phyloP scores from a whole-genome alignment of 2,888 invertebrate genomes.

The Entomobrya proxima region DNA sequence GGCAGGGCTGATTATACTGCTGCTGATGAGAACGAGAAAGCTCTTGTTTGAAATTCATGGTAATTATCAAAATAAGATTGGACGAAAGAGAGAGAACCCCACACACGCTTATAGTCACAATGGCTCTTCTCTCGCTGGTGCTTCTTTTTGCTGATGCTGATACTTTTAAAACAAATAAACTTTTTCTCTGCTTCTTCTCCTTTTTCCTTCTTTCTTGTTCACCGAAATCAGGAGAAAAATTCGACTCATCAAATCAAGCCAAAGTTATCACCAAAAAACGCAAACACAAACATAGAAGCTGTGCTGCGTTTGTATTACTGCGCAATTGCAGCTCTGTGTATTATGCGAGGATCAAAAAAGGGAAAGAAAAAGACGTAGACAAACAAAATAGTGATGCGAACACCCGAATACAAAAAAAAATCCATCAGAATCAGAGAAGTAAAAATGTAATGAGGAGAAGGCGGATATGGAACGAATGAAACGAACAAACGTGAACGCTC shows the following conservation, averaged over 20 bases:
- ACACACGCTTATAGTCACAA: too few species aligned
- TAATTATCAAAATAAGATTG: conserved; percentile 49
- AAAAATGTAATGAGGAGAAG: conserved; percentile 24
- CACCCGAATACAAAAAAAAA: not conserved
- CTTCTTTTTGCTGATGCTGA: not conserved
- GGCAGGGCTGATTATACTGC: not conserved
- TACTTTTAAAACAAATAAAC: conserved; percentile 52
- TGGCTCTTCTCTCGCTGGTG: too few species aligned
- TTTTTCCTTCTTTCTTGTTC: not conserved
- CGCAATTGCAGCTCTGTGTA: too few species aligned
- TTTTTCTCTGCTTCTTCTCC: not conserved
- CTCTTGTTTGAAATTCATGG: conserved; percentile 46
- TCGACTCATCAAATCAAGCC: not conserved
- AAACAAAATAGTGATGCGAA: not conserved
- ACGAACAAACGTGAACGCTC: not conserved
- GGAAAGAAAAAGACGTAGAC: not conserved
- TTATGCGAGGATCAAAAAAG: not conserved
- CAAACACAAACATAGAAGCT: not conserved
- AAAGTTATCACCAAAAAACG: not conserved
- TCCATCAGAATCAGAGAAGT: not conserved
- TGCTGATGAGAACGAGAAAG: not conserved
- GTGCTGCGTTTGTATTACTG: not conserved
- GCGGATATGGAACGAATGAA: not conserved
- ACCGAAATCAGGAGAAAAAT: not conserved
- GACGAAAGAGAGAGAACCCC: conserved; percentile 3